A percentile compares a stretch with the other conserved stretches of the same genome.
Conservation (phyloP, 2,797 vertebrate genomes). For the Crenuchus spilurus region DNA sequence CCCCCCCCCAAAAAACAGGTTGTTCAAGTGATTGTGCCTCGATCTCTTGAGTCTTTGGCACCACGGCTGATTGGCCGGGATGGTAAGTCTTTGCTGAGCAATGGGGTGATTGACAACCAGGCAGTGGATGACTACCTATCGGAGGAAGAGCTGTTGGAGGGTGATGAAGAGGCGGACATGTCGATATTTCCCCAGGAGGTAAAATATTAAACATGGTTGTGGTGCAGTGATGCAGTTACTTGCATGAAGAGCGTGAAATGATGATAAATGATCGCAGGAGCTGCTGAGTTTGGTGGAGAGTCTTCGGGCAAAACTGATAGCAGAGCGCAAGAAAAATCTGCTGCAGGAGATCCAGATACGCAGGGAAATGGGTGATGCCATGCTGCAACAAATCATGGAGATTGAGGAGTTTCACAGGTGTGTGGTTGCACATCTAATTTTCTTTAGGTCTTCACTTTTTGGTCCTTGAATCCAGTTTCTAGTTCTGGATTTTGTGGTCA, state of each 20-base stretch:
- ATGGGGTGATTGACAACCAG: conserved; percentile 60
- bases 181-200: conserved; percentile 86
- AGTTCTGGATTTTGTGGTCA: too few species aligned
- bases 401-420: conserved; percentile 85
- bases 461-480: too few species aligned
- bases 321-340: conserved; percentile 81
- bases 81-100: conserved; percentile 71
- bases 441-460: too few species aligned
- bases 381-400: conserved; percentile 86
- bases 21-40: conserved; percentile 81
- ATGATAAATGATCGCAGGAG: too few species aligned
- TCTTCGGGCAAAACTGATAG: conserved; percentile 77
- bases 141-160: conserved; percentile 74
- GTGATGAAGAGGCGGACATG: conserved; percentile 83
- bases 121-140: conserved; percentile 72
- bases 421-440: too few species aligned
- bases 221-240: too few species aligned
- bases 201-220: too few species aligned
- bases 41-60: conserved; percentile 69
- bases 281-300: conserved; percentile 80
- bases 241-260: too few species aligned
- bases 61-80: conserved; percentile 72
- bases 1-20: too few species aligned
- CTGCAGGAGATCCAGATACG: conserved; percentile 88
- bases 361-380: conserved; percentile 91